Base-by-base conservation (phyloP, 2,888 invertebrate genomes). In the Bombylius discolor region DNA sequence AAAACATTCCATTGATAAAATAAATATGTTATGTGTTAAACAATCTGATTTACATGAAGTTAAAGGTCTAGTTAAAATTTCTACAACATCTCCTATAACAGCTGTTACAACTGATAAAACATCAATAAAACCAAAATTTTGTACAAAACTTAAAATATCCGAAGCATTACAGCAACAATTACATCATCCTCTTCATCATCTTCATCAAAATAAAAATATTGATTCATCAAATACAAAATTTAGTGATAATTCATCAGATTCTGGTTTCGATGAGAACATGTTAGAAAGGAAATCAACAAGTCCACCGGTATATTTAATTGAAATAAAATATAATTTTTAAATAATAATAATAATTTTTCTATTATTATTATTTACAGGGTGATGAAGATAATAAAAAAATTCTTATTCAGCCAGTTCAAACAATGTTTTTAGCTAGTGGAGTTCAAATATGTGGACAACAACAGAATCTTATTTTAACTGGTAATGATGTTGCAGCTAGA, bases 241-340 rank as follows among this genome's bases (percentile, higher is more conserved):
- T 56, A 82, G 81, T 69, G 85, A 85, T 65, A 83, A 81, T 64
- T 84, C 84, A 42, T 84, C 84, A 0, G 85, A 85, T 69, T 85
- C 85, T 1, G 85, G 85, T 6, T 85, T 85, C 64, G 85, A 85
- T 66, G 85, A 85, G 64, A 70, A 72, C 62, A 11, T 42, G 12
- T 42, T 42, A 11, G 39, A 42, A 42, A 42, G 69, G 39, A 72
- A 73, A 60, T 70, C 72, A 11, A 67, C 66, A 12, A 72, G 70
- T 63, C 69, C 70, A 53, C 60, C 67, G 65, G 69, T 72, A 60
- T 11, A 11, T 11, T 23, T 23, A 23, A 23, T 23, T 23, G 3
- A 23, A 23, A 23, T 1, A 23, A 23, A 23, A 23, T 23, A 23
- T 23, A 23, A 23, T 3, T 23, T 23, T 1, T 1, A 23, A 23